Base-by-base conservation (phyloP, 2,797 vertebrate genomes). In the Meda fulgida region DNA sequence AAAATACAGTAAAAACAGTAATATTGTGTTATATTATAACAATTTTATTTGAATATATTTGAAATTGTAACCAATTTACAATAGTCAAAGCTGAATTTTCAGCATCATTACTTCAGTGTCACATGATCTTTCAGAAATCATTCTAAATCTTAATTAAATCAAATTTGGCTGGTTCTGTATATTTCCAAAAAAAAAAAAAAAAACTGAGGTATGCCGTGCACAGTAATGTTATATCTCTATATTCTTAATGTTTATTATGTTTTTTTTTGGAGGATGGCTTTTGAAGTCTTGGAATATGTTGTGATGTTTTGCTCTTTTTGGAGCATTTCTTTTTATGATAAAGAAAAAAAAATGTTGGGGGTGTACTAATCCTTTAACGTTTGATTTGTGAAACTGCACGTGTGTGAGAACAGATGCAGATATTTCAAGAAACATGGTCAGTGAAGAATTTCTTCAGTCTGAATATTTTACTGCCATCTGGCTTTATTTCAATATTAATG, bases 401-500 rank as follows among this genome's bases (percentile, higher is more conserved):
- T 58, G 29, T 65, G 29, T 65, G 29, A 14, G 29, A 34, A 7
- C 6, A 67, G 29, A 18, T 82, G 53, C 23, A 16, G 31, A 63
- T 48, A 71, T 84, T 83, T 84, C 63, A 46, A 38, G 38, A 88
- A 82, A 48, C n/a, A 31, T 63, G 48, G 43, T 40, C 76, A 78
- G 85, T 63, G 19, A 85, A 65, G 60, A 67, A 46, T 77, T 78
- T 80, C 70, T 77, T 76, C 43, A 76, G 34, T 87, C 66, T 80
- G 65, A 65, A 65, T 65, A 65, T 65, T 75, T 63, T 26, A 43
- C 70, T 73, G 66, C 82, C 81, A 87, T 84, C 77, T 87, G 78
- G 84, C 60, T 48, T 83, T 53, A 73, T 80, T 43, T 89, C 83
- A 86, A 88, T 89, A 86, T 89, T 88, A 72, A 89, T 88, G 80